A percentile compares a stretch with the other conserved stretches of the same genome.
Evolutionary conservation across 2,797 vertebrate species (phyloP).

Genomic region (Geotrypetes seraphini): DNA sequence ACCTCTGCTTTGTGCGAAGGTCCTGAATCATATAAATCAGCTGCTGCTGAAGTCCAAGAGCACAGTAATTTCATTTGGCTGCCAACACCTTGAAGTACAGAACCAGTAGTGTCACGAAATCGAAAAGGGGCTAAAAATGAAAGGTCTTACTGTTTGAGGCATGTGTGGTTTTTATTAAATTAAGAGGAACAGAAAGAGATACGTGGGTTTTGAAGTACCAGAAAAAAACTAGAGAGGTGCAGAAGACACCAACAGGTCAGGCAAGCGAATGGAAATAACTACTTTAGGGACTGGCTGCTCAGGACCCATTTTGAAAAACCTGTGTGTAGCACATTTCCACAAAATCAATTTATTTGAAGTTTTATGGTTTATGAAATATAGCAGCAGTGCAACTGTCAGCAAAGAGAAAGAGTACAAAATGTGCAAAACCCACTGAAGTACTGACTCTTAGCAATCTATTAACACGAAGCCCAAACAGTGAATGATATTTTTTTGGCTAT

Average conservation of each 20-base stretch:
- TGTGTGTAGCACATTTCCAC: constrained; percentile 41
- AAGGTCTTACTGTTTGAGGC: constrained; percentile 53
- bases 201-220: constrained; percentile 50
- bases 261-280: constrained; percentile 55
- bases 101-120: constrained; percentile 51
- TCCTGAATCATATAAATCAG: constrained; percentile 53
- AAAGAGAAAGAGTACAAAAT: constrained; percentile 40
- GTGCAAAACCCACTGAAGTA: constrained; percentile 18
- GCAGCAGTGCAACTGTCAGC: constrained; percentile 40
- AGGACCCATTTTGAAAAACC: constrained; percentile 39
- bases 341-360: constrained; percentile 54
- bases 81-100: constrained; percentile 54
- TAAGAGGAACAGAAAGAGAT: constrained; percentile 51
- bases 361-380: constrained; percentile 48
- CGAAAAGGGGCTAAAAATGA: constrained; percentile 57
- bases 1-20: constrained; percentile 47
- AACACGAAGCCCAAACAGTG: no score
- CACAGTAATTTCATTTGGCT: constrained; percentile 56
- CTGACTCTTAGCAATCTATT: no score
- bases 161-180: constrained; percentile 59
- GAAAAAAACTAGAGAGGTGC: constrained; percentile 45
- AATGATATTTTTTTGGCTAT: no score
- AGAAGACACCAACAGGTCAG: constrained; percentile 42
- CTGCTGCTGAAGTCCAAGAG: constrained; percentile 53
- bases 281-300: constrained; percentile 48